phyloP scores from a whole-genome alignment of 2,888 invertebrate genomes.

The Venusia cambrica region DNA sequence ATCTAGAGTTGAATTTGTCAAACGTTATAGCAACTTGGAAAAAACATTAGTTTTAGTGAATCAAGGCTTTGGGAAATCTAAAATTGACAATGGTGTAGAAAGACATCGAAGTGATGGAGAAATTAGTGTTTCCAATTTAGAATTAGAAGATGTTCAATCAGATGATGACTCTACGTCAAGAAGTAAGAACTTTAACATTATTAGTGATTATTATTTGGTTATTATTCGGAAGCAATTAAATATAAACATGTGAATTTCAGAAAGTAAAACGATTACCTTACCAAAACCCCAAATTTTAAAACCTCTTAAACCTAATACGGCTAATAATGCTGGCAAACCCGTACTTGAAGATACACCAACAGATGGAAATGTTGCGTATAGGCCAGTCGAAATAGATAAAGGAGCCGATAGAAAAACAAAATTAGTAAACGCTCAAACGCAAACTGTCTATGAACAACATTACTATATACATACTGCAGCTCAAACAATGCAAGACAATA shows the following conservation, averaged over 20 bases:
- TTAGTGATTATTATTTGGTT: too few relatives aligned
- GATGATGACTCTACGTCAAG: conserved; percentile 53
- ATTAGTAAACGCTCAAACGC: conserved; percentile 38
- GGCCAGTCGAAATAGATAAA: conserved; percentile 14
- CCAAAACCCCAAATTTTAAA: conserved; percentile 49
- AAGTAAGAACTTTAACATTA: conserved; percentile 44
- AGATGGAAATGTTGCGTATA: conserved; percentile 8
- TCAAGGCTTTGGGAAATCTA: conserved; percentile 51
- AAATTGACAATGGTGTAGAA: conserved; percentile 21
- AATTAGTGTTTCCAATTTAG: conserved; percentile 34
- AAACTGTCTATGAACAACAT: conserved; percentile 41
- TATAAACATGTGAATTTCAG: too few relatives aligned
- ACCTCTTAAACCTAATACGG: conserved; percentile 27
- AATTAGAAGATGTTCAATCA: conserved; percentile 58
- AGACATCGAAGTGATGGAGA: conserved; percentile 30
- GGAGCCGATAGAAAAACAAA: conserved; percentile 21
- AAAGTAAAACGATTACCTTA: conserved; percentile 57
- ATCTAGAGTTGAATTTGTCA: conserved; percentile 47
- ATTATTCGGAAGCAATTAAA: too few relatives aligned
- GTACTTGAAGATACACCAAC: conserved; percentile 4
- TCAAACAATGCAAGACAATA: conserved; percentile 53
- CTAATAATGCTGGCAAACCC: conserved; percentile 12
- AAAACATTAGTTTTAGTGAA: conserved; percentile 57
- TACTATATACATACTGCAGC: conserved; percentile 35
- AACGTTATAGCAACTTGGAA: conserved; percentile 56